A percentile compares a stretch with the other conserved stretches of the same genome.
phyloP scores from a whole-genome alignment of 2,888 invertebrate species.

The Caenorhabditis sinica region DNA sequence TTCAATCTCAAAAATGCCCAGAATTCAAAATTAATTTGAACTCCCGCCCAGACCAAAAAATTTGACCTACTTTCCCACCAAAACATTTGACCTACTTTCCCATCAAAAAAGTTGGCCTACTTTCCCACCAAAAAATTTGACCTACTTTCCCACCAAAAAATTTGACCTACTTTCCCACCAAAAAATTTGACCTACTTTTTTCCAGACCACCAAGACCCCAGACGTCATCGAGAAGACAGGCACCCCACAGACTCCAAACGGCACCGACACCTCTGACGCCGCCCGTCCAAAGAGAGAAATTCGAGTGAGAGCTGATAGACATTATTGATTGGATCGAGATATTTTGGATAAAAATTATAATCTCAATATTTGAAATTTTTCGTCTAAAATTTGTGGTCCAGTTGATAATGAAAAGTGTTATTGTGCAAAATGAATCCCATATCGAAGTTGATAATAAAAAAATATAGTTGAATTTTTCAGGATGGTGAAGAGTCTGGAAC shows the following conservation, averaged over 20 bases:
- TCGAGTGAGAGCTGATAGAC: constrained; percentile 39
- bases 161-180: no score
- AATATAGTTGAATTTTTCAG: neutral
- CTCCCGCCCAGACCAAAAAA: no score
- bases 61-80: no score
- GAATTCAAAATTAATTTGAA: no score
- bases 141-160: no score
- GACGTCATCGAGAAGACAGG: neutral
- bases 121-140: no score
- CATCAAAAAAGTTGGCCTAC: no score
- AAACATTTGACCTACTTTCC: no score
- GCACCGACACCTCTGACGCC: neutral
- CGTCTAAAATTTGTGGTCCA: no score
- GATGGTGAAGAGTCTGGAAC: neutral
- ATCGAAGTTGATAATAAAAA: neutral
- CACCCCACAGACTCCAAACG: neutral
- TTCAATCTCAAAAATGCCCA: no score
- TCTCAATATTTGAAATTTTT: neutral
- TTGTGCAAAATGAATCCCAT: neutral
- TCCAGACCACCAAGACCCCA: neutral
- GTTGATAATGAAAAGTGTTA: constrained; percentile 1
- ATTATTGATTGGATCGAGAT: constrained; percentile 5
- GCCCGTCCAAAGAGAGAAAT: neutral
- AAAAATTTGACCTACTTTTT: no score
- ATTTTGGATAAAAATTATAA: neutral